Conservation (phyloP, 2,797 vertebrate genomes). For the Myotis pilosus region DNA sequence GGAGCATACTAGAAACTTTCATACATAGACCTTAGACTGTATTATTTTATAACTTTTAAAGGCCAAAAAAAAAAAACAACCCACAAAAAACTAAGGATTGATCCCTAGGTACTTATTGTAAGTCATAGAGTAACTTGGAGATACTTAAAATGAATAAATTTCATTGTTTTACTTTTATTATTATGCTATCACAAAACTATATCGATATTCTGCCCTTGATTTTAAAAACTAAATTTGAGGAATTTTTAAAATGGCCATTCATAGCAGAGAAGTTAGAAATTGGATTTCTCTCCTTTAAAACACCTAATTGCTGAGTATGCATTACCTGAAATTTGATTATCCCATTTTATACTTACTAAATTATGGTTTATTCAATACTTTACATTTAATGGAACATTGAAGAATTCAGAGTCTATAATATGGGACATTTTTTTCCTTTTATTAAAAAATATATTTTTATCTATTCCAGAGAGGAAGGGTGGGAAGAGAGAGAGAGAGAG, state of each 20-base stretch:
- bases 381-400: not conserved
- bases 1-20: not conserved
- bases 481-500: too few relatives aligned
- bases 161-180: not conserved
- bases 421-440: too few relatives aligned
- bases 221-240: not conserved
- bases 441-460: too few relatives aligned
- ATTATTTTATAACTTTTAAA: not conserved
- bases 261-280: not conserved
- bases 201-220: not conserved
- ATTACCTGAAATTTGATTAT: slow-evolving; percentile 1
- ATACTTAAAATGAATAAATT: not conserved
- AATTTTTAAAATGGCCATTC: not conserved
- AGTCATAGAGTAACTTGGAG: not conserved
- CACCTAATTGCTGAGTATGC: not conserved
- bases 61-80: not conserved
- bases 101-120: not conserved
- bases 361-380: not conserved
- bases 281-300: not conserved
- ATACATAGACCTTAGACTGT: not conserved
- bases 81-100: not conserved
- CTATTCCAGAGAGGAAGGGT: too few relatives aligned
- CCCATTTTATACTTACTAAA: not conserved
- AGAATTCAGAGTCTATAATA: not conserved
- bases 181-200: not conserved